Base-by-base conservation (phyloP, 1,140 invertebrate genomes). In the Thereuonema tuberculata region DNA sequence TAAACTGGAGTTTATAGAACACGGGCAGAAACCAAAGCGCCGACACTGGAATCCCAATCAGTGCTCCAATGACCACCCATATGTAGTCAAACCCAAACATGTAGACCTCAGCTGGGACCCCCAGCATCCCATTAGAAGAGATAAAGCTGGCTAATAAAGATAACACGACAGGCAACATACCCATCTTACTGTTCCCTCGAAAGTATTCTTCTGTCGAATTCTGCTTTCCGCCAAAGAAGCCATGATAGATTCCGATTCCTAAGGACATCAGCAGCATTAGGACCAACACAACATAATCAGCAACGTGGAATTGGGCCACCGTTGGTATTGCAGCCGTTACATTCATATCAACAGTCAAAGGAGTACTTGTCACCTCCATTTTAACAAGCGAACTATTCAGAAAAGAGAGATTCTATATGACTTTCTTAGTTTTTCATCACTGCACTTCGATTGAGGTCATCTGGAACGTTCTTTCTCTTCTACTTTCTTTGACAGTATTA, bases 81-180 rank as follows among this genome's bases (percentile, higher is more conserved):
- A 85, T 77, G 26, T 92, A 58, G 68, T 92, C 92, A 27, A 92
- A 90, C 25, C 89, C 89, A 71, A 80, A 71, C 57, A 85, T 81
- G 69, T 92, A 92, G 72, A 85, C 90, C 72, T 93, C 90, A 56
- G 85, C 81, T 1, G 87, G 87, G 0, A 91, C 83, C 5, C 92
- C 93, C 23, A 96, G 75, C n/a, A 96, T 73, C 0, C 91, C 91
- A 23, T 95, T 84, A 17, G 92, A 89, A 0, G 91, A 95, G 86
- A 96, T 93, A 68, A 96, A 96, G 46, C 88, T 93, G 9, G 92
- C 87, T 83, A 93, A 89, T 1, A 93, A 72, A 17, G 87, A 90
- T 59, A 93, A 84, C 1, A 55, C 53, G 21, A 55, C 26, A 23
- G 53, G 53, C 25, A 55, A 28, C 14, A 28, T 27, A 5, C 14